Percentiles rank a stretch among this genome's conserved stretches.
phyloP scores from a whole-genome alignment of 1,140 invertebrate genomes.

The Asbolus verrucosus region DNA sequence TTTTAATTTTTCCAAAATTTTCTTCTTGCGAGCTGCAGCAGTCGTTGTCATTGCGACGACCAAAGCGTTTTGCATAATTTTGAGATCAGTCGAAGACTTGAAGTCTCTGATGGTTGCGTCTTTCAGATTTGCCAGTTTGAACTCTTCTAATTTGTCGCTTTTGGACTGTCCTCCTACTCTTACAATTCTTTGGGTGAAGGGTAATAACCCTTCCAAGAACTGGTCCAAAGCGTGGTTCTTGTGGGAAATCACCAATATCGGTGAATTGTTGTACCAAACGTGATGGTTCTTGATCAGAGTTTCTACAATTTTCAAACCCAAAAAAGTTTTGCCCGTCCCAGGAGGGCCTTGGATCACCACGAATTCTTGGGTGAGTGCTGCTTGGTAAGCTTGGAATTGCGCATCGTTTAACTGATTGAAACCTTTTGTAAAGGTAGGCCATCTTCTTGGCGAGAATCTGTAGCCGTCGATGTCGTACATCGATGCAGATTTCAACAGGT shows the following conservation, averaged over 20 bases:
- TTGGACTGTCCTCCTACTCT: slow-evolving; percentile 81
- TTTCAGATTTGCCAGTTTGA: no score
- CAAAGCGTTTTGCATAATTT: slow-evolving; percentile 62
- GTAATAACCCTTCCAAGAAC: slow-evolving; percentile 80
- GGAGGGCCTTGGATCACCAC: slow-evolving; percentile 84
- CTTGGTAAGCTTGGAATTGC: slow-evolving; percentile 71
- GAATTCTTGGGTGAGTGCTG: slow-evolving; percentile 73
- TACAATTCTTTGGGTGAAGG: slow-evolving; percentile 71
- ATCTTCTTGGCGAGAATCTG: slow-evolving; percentile 3
- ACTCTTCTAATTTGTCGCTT: slow-evolving; percentile 69
- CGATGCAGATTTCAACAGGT: slow-evolving; percentile 40
- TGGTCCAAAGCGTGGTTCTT: slow-evolving; percentile 92
- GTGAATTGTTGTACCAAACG: slow-evolving; percentile 59
- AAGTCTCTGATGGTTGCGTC: no score
- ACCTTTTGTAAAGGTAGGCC: slow-evolving; percentile 1
- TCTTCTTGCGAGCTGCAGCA: slow-evolving; percentile 77
- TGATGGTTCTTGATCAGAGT: slow-evolving; percentile 70
- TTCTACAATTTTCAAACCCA: slow-evolving; percentile 77
- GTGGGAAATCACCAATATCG: slow-evolving; percentile 84
- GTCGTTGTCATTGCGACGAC: slow-evolving; percentile 85
- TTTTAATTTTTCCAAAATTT: slow-evolving; percentile 70
- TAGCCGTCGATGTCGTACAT: slow-evolving; percentile 34
- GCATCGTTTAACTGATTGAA: slow-evolving; percentile 67
- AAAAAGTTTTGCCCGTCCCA: slow-evolving; percentile 83
- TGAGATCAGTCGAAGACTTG: no score